Base-by-base conservation (phyloP, 2,113 vertebrate genomes). In the Trichomycterus rosablanca region DNA sequence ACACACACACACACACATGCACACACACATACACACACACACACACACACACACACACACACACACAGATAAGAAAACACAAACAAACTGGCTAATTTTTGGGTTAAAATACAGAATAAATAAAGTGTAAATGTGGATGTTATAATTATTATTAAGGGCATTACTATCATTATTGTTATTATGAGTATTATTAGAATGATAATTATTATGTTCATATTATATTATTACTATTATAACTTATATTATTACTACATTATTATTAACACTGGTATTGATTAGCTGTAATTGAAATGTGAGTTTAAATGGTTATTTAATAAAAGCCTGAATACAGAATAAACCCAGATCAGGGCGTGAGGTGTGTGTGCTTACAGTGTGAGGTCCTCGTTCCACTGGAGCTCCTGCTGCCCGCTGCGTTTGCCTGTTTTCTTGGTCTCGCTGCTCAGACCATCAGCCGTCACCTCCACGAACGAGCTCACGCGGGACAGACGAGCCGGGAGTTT, bases 321-420 rank as follows among this genome's bases (percentile, higher is more conserved):
- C n/a, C n/a, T n/a, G n/a, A n/a, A n/a, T n/a, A n/a, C n/a, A n/a
- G n/a, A n/a, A n/a, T n/a, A n/a, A n/a, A n/a, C n/a, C n/a, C n/a
- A n/a, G 19, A 14, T 1, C 16, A 15, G 8, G 2, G 8, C 2
- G 2, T 32, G 24, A 43, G 16, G 39, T 42, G 35, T 22, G 39
- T 42, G 35, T 23, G 18, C 82, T 81, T 58, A 88, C 95, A 97
- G 82, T 19, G 83, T 80, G 57, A 97, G 90, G 81, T 87, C 89
- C 72, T 97, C 95, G 0, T 98, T 96, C 93, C 94, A 97, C 77
- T 95, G 92, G 62, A 97, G 87, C 79, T 98, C 94, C 0, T 88
- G 88, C 75, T 89, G 85, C 58, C 95, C 94, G 0, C 86, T 92
- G 68, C 92, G 91, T 84, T 94, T 98, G 71, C 90, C 92, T 0